A percentile compares a stretch with the other conserved stretches of the same genome.
Evolutionary conservation across 2,113 vertebrate genomes (phyloP).

Genomic region (Neogale vison): DNA sequence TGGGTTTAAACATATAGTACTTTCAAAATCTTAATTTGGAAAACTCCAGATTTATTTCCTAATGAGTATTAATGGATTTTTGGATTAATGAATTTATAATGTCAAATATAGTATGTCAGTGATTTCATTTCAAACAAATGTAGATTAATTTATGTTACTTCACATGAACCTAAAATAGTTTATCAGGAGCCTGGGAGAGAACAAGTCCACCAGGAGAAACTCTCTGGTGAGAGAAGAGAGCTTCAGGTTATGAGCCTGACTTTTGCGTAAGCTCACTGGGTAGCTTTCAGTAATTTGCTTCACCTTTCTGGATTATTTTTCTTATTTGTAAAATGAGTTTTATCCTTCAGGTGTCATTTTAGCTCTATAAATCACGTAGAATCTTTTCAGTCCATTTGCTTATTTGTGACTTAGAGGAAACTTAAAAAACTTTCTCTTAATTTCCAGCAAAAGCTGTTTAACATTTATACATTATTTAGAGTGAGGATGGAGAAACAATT

Average conservation of each 20-base stretch:
- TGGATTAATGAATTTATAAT: background rate
- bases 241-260: background rate
- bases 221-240: too few species aligned
- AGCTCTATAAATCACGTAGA: background rate
- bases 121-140: slow-evolving; percentile 3
- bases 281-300: background rate
- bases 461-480: background rate
- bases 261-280: too few species aligned
- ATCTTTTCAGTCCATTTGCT: background rate
- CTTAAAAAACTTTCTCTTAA: background rate
- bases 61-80: background rate
- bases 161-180: background rate
- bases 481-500: background rate
- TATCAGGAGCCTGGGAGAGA: background rate
- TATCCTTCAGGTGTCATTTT: background rate
- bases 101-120: background rate
- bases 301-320: background rate
- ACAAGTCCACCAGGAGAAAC: background rate
- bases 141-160: background rate
- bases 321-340: background rate
- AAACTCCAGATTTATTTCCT: background rate
- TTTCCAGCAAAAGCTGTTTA: background rate
- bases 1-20: background rate
- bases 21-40: background rate
- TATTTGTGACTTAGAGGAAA: background rate